phyloP scores from a whole-genome alignment of 1,140 invertebrate genomes.

The Berghia stephanieae region DNA sequence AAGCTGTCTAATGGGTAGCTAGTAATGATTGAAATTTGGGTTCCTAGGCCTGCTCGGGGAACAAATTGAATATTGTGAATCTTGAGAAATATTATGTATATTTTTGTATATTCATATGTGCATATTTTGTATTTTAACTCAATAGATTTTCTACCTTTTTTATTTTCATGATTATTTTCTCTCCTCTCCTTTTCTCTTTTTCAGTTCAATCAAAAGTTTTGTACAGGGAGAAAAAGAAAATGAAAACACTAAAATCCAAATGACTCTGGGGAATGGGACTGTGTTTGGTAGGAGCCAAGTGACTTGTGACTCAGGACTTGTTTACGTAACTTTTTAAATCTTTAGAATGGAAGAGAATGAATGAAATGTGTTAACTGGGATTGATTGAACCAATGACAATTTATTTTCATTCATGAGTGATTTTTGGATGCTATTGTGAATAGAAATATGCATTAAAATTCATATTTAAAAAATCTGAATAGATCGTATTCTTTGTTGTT shows the following conservation, averaged over 20 bases:
- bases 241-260: slow-evolving; percentile 45
- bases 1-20: neutral
- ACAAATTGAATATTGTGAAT: neutral
- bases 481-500: too few relatives aligned
- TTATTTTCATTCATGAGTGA: too few relatives aligned
- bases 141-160: neutral
- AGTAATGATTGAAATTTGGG: neutral
- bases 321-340: too few relatives aligned
- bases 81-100: neutral
- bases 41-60: neutral
- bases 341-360: too few relatives aligned
- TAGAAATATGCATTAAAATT: too few relatives aligned
- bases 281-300: too few relatives aligned
- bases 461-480: too few relatives aligned
- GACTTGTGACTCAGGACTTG: too few relatives aligned
- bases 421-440: too few relatives aligned
- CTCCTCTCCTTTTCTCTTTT: slow-evolving; percentile 36
- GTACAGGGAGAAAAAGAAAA: slow-evolving; percentile 61
- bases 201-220: slow-evolving; percentile 54
- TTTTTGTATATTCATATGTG: neutral
- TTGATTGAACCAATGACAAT: too few relatives aligned
- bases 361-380: too few relatives aligned
- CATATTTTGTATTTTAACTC: neutral
- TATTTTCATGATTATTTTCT: neutral
- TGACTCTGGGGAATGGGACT: too few relatives aligned